A percentile compares a stretch with the other conserved stretches of the same genome.
Conservation (phyloP, 64 coral and sea anemone species). For the Montipora capricornis region DNA sequence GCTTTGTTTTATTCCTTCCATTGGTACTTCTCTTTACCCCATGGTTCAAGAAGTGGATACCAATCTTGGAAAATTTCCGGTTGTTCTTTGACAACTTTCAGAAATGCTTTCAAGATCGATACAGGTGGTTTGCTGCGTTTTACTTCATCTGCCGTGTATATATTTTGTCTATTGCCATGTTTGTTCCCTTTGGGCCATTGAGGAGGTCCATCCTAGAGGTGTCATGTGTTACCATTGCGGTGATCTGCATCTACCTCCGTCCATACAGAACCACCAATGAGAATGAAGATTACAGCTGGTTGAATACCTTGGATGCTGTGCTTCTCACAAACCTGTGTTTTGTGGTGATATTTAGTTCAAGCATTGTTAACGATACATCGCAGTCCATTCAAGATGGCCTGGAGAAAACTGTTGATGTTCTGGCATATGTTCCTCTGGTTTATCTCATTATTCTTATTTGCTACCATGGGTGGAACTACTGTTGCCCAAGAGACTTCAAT, state of each 20-base stretch:
- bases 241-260: conserved; percentile 48
- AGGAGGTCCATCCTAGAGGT: conserved; percentile 69
- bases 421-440: conserved; percentile 75
- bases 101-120: conserved; percentile 68
- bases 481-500: not conserved
- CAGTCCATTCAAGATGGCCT: conserved; percentile 19
- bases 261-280: conserved; percentile 42
- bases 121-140: conserved; percentile 88
- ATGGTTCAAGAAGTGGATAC: conserved; percentile 75
- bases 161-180: conserved; percentile 72
- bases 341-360: conserved; percentile 70
- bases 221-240: conserved; percentile 40
- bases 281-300: conserved; percentile 51
- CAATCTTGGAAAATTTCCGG: conserved; percentile 51
- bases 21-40: conserved; percentile 71
- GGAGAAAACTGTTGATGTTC: conserved; percentile 4
- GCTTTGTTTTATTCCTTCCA: conserved; percentile 78
- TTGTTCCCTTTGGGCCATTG: conserved; percentile 63
- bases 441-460: conserved; percentile 55
- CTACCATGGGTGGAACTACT: conserved; percentile 46
- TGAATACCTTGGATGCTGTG: conserved; percentile 75
- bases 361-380: conserved; percentile 49
- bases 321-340: conserved; percentile 80
- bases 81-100: conserved; percentile 86
- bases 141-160: conserved; percentile 86